phyloP scores from a whole-genome alignment of 2,113 vertebrate genomes.

The Tylochromis polylepis region DNA sequence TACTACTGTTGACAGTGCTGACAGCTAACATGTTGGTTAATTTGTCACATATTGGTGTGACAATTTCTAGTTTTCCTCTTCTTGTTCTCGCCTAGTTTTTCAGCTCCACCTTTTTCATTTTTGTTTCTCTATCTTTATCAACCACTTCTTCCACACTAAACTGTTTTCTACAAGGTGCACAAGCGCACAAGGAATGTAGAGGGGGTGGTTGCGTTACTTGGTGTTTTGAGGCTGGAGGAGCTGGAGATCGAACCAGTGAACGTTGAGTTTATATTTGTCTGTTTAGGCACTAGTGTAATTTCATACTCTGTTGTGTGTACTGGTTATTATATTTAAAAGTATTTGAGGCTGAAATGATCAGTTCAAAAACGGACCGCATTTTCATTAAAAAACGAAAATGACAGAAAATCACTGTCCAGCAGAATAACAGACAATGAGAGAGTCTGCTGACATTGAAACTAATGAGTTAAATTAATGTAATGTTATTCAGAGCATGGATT shows the following conservation, averaged over 20 bases:
- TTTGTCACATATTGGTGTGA: background rate
- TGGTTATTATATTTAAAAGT: background rate
- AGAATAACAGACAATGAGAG: too few species aligned
- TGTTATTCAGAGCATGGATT: background rate
- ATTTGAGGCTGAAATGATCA: background rate
- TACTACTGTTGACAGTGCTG: background rate
- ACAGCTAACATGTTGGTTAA: background rate
- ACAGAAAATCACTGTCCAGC: too few species aligned
- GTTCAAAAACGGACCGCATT: background rate
- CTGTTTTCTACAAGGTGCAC: background rate
- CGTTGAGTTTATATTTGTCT: background rate
- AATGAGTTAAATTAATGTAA: background rate
- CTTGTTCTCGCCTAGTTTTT: background rate
- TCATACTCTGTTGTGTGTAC: fast-evolving
- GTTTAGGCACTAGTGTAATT: background rate
- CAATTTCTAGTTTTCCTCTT: background rate
- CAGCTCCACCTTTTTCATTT: background rate
- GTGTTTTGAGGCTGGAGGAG: background rate
- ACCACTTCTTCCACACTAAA: background rate
- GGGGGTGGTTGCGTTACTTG: background rate
- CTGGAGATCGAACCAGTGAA: fast-evolving
- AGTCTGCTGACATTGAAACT: too few species aligned
- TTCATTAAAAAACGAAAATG: fast-evolving
- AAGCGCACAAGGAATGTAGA: background rate
- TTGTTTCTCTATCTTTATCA: background rate